Evolutionary conservation across 2,888 invertebrate species (phyloP).

Genomic region (Mesochorus sp.): DNA sequence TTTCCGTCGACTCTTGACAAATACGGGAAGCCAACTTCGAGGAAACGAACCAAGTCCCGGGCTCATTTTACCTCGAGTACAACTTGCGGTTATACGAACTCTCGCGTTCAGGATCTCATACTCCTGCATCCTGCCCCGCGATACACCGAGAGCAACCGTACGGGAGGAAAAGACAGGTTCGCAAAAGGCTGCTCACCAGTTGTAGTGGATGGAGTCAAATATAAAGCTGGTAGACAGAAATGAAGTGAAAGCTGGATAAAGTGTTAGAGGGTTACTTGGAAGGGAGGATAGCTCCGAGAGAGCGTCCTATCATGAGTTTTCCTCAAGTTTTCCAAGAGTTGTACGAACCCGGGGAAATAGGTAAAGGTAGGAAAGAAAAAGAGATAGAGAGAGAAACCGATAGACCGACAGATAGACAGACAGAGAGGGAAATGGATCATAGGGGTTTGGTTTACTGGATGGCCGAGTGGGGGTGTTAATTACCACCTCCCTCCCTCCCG

Average conservation of each 20-base stretch:
- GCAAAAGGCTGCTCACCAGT: background rate
- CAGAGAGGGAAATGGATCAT: constrained; percentile 20
- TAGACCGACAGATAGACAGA: constrained; percentile 3
- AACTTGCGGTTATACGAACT: constrained; percentile 72
- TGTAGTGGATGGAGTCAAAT: constrained; percentile 46
- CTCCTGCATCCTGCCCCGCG: background rate
- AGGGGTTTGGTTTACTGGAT: constrained; percentile 11
- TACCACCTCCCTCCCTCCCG: constrained; percentile 77
- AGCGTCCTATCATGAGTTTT: constrained; percentile 72
- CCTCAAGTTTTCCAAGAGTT: constrained; percentile 78
- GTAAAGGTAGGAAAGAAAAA: background rate
- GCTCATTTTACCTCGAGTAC: constrained; percentile 73
- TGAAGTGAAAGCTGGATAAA: constrained; percentile 55
- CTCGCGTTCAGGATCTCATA: constrained; percentile 48
- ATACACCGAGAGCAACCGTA: constrained; percentile 14
- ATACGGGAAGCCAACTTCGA: constrained; percentile 60
- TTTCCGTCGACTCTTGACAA: constrained; percentile 32
- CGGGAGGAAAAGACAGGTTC: constrained; percentile 23
- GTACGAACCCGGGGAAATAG: constrained; percentile 68
- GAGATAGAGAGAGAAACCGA: background rate
- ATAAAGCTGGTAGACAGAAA: constrained; percentile 56
- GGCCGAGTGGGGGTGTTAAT: constrained; percentile 73
- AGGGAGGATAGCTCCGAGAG: constrained; percentile 44
- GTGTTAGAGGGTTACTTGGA: constrained; percentile 52
- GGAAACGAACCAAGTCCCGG: constrained; percentile 64